Conservation (phyloP, 2,888 invertebrate genomes). For the Ophion slaviceki region DNA sequence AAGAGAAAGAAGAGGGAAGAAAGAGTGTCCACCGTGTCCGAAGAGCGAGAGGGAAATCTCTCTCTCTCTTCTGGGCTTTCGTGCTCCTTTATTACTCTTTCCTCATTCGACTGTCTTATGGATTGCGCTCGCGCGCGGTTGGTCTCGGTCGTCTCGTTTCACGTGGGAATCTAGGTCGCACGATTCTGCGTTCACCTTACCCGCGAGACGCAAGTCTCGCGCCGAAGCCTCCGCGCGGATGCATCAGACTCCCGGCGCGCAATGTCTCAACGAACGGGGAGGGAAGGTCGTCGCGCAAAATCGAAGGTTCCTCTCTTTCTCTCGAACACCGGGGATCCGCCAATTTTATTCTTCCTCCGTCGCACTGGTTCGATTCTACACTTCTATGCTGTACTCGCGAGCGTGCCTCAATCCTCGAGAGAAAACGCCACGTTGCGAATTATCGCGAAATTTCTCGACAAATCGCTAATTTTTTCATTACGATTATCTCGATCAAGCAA, state of each 20-base stretch:
- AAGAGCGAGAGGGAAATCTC: constrained; percentile 49
- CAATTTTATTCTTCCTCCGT: neutral
- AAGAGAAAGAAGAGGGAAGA: constrained; percentile 55
- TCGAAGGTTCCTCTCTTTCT: constrained; percentile 46
- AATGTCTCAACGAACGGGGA: constrained; percentile 75
- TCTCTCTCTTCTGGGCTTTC: constrained; percentile 22
- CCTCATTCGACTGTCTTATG: constrained; percentile 48
- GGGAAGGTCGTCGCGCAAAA: constrained; percentile 78
- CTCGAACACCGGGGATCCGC: neutral
- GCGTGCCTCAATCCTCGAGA: too few species aligned
- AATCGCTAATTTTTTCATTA: neutral
- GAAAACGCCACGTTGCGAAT: too few species aligned
- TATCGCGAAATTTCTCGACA: neutral
- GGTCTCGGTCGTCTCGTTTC: constrained; percentile 65
- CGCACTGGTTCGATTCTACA: neutral
- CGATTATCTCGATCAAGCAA: neutral
- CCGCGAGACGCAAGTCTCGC: constrained; percentile 21
- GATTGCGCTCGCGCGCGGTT: constrained; percentile 6
- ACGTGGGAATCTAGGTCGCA: constrained; percentile 80
- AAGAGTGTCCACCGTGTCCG: constrained; percentile 17
- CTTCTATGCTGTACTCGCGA: neutral
- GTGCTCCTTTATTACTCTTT: constrained; percentile 29
- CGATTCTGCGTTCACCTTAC: constrained; percentile 80
- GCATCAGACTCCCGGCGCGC: constrained; percentile 66
- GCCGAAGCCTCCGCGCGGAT: constrained; percentile 34